Evolutionary conservation across 1,140 invertebrate genomes (phyloP).

Genomic region (Temnothorax curvispinosus): DNA sequence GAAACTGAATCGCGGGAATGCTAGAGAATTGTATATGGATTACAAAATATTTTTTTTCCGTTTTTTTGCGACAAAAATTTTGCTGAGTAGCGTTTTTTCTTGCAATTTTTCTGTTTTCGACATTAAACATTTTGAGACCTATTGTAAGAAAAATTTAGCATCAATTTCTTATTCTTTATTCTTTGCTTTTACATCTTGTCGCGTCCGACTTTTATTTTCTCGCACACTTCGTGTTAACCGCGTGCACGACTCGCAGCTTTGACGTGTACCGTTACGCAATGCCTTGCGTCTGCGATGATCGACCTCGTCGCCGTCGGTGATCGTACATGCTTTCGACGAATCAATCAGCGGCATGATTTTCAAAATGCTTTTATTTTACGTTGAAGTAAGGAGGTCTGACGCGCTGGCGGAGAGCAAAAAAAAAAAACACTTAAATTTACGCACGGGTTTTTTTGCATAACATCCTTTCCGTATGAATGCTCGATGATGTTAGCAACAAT

Average conservation of each 20-base stretch:
- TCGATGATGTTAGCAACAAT: background rate
- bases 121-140: background rate
- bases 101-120: background rate
- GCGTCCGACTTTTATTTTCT: constrained; percentile 26
- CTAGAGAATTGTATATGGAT: background rate
- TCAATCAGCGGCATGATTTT: constrained; percentile 59
- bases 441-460: background rate
- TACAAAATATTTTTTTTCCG: background rate
- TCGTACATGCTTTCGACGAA: constrained; percentile 54
- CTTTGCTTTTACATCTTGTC: constrained; percentile 1
- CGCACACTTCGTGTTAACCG: background rate
- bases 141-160: background rate
- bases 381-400: background rate
- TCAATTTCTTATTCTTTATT: background rate
- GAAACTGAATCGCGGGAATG: background rate
- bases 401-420: background rate
- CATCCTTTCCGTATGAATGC: background rate
- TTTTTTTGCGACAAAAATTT: background rate
- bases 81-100: background rate
- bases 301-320: constrained; percentile 11
- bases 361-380: constrained; percentile 29
- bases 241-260: constrained; percentile 17
- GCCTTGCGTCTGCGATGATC: constrained; percentile 36
- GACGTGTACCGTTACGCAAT: constrained; percentile 62
- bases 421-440: background rate